Evolutionary conservation across 1,140 invertebrate species (phyloP).

Genomic region (Dysdera silvatica): DNA sequence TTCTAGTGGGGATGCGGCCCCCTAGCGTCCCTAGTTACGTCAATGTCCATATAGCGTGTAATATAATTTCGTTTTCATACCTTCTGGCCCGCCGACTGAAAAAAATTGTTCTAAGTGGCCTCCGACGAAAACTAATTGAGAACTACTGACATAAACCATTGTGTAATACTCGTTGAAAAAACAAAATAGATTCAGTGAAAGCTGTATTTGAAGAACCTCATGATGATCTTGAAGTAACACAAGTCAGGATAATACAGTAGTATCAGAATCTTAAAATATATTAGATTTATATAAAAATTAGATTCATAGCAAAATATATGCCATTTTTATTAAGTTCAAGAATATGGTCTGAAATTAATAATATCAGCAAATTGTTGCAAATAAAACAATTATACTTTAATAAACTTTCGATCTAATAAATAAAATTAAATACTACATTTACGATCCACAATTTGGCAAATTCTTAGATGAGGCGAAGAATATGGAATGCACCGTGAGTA

Average conservation of each 20-base stretch:
- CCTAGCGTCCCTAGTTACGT: no score
- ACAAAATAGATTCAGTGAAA: not conserved
- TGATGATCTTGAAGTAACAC: not conserved
- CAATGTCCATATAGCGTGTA: no score
- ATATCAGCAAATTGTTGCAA: not conserved
- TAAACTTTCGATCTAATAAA: not conserved
- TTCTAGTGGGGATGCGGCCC: no score
- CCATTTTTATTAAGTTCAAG: not conserved
- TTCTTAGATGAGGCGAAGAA: not conserved
- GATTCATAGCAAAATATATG: no score
- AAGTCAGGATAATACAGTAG: not conserved
- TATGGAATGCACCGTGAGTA: not conserved
- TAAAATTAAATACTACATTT: not conserved
- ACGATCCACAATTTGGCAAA: not conserved
- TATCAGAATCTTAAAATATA: not conserved
- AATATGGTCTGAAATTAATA: not conserved
- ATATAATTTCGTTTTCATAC: no score
- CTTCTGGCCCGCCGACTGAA: no score
- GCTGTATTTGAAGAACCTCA: not conserved
- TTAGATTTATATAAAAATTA: no score
- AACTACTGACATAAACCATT: no score
- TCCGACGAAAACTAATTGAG: no score
- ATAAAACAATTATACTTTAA: not conserved
- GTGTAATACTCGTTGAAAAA: not conserved
- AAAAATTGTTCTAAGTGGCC: no score